Evolutionary conservation across 2,888 invertebrate genomes (phyloP).

Genomic region (Pandemis cinnamomeana): DNA sequence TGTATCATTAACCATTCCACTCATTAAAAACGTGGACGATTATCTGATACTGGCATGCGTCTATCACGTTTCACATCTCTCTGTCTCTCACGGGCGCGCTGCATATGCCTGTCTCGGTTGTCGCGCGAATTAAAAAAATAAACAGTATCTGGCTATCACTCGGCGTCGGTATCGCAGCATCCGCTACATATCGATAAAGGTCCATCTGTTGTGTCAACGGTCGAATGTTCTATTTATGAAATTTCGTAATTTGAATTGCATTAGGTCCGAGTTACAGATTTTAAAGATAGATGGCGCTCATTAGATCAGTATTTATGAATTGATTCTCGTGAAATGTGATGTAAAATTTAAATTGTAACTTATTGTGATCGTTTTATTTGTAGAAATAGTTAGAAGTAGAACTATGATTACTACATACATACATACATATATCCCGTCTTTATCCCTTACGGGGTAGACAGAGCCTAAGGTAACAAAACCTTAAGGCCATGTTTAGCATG

Average conservation of each 20-base stretch:
- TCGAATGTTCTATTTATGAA: conserved; percentile 54
- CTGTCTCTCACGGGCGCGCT: conserved; percentile 52
- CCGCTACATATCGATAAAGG: conserved; percentile 56
- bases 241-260: conserved; percentile 34
- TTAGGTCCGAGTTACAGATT: background rate
- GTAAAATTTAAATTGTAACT: too few species aligned
- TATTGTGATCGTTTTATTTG: too few species aligned
- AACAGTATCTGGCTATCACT: conserved; percentile 48
- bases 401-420: too few species aligned
- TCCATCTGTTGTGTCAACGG: conserved; percentile 70
- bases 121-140: conserved; percentile 73
- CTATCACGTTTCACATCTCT: conserved; percentile 67
- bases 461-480: too few species aligned
- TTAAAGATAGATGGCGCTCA: background rate
- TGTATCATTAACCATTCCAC: conserved; percentile 37
- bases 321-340: too few species aligned
- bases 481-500: too few species aligned
- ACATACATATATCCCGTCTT: too few species aligned
- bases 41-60: conserved; percentile 66
- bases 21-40: conserved; percentile 39
- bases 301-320: background rate
- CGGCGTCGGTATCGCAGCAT: conserved; percentile 34
- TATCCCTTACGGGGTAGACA: too few species aligned
- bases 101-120: conserved; percentile 52
- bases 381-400: too few species aligned